These are phyloP conservation scores for Leptogaster cylindrica DNA, from an alignment of 2,888 invertebrate genomes.

Conservation along the genomic window DNA sequence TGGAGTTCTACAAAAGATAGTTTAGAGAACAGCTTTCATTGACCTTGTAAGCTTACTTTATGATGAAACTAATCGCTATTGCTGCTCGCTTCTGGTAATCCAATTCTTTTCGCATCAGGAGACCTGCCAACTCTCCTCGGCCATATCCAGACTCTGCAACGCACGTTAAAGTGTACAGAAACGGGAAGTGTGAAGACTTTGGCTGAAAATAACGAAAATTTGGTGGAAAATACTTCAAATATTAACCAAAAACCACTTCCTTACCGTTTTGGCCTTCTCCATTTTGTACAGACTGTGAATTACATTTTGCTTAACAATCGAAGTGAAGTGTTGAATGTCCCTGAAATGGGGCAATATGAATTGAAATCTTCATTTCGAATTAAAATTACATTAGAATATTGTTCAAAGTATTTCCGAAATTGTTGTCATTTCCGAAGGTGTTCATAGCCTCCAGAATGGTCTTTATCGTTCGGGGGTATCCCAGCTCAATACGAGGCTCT, in stretches of 20 bases:
- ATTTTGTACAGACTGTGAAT: background rate
- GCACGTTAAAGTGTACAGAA: slow-evolving; percentile 57
- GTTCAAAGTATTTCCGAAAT: slow-evolving; percentile 56
- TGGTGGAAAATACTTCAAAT: no score
- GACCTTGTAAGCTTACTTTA: slow-evolving; percentile 51
- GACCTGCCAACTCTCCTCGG: slow-evolving; percentile 58
- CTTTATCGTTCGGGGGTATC: slow-evolving; percentile 58
- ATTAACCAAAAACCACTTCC: no score
- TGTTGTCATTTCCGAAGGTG: slow-evolving; percentile 55
- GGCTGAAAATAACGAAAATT: no score
- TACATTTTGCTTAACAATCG: slow-evolving; percentile 49
- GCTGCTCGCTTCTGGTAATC: slow-evolving; percentile 57
- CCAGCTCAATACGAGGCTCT: slow-evolving; percentile 56
- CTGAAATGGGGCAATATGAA: slow-evolving; percentile 49
- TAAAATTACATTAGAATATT: slow-evolving; percentile 58
- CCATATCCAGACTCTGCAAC: slow-evolving; percentile 62
- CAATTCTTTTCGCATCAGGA: slow-evolving; percentile 56
- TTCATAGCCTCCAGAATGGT: slow-evolving; percentile 58
- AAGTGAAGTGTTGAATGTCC: slow-evolving; percentile 60
- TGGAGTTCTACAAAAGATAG: slow-evolving; percentile 50
- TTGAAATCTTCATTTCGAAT: background rate
- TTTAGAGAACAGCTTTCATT: no score
- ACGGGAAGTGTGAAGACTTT: slow-evolving; percentile 54
- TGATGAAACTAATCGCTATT: slow-evolving; percentile 58
- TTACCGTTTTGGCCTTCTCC: background rate